phyloP scores from a whole-genome alignment of 2,888 invertebrate species.

The Fragum sueziense region DNA sequence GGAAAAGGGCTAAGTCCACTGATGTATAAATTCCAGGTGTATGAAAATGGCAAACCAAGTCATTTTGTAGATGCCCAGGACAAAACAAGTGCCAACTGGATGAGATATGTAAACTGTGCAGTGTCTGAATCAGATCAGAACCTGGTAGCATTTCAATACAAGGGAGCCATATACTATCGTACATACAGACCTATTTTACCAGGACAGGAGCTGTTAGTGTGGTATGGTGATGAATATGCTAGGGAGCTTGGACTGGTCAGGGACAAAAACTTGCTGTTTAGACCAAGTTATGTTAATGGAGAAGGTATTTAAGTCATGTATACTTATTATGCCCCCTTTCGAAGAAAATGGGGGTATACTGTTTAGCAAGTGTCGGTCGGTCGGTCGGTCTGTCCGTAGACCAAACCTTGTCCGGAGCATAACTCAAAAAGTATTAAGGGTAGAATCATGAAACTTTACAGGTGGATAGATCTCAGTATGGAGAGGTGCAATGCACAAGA shows the following conservation, averaged over 20 bases:
- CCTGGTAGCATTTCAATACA: constrained; percentile 85
- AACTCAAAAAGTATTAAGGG: no score
- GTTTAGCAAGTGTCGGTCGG: no score
- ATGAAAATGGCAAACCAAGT: constrained; percentile 59
- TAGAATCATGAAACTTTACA: no score
- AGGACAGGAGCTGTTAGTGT: constrained; percentile 83
- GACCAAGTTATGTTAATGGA: constrained; percentile 48
- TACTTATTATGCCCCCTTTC: no score
- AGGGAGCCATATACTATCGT: constrained; percentile 84
- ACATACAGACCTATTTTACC: constrained; percentile 69
- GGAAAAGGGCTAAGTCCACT: no score
- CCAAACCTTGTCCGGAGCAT: no score
- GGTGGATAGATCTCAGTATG: no score
- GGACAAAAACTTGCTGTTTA: constrained; percentile 51
- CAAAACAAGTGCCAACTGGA: constrained; percentile 84
- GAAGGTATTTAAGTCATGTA: no score
- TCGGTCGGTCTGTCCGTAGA: no score
- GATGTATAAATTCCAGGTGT: constrained; percentile 46
- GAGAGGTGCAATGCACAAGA: no score
- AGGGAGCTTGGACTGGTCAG: constrained; percentile 76
- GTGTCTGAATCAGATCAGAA: constrained; percentile 84
- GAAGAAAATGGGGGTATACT: no score
- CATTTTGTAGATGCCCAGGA: constrained; percentile 83
- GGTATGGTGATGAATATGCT: constrained; percentile 82
- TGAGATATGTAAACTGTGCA: constrained; percentile 85